These are phyloP conservation scores for Tinea trinotella DNA, from an alignment of 2,888 invertebrate species.

Conservation along the genomic window DNA sequence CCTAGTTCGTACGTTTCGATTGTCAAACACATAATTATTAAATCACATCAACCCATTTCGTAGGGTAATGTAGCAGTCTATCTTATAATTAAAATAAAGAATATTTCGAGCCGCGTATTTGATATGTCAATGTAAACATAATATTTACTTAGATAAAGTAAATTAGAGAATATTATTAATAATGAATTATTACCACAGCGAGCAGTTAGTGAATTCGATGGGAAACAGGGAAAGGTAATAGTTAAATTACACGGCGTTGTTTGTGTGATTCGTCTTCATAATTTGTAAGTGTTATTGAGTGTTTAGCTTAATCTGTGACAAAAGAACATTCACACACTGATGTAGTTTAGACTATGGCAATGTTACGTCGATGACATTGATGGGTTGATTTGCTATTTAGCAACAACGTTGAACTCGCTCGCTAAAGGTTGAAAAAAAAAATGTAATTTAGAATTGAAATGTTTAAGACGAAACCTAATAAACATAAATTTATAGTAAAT, in stretches of 20 bases:
- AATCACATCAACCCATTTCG: constrained; percentile 55
- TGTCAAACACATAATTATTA: constrained; percentile 8
- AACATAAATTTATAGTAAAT: not conserved
- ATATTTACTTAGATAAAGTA: constrained; percentile 61
- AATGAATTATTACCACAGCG: constrained; percentile 48
- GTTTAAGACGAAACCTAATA: not conserved
- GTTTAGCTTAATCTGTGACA: constrained; percentile 49
- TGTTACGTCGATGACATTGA: constrained; percentile 29
- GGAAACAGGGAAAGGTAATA: constrained; percentile 71
- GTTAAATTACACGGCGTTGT: constrained; percentile 56
- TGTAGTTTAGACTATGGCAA: constrained; percentile 57
- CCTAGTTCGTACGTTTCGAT: constrained; percentile 34
- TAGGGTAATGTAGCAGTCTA: constrained; percentile 64
- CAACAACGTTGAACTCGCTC: constrained; percentile 35
- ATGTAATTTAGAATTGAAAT: constrained; percentile 22
- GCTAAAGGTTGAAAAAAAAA: constrained; percentile 59
- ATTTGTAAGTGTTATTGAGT: constrained; percentile 66
- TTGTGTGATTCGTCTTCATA: constrained; percentile 64
- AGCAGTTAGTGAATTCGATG: constrained; percentile 45
- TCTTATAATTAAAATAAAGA: constrained; percentile 44
- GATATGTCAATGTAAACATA: constrained; percentile 72
- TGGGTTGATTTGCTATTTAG: constrained; percentile 3
- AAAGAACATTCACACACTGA: constrained; percentile 39
- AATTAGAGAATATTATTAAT: constrained; percentile 61
- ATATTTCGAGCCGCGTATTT: constrained; percentile 72